These are phyloP conservation scores for Campoletis raptor DNA, from an alignment of 2,888 invertebrate species.

Conservation along the genomic window DNA sequence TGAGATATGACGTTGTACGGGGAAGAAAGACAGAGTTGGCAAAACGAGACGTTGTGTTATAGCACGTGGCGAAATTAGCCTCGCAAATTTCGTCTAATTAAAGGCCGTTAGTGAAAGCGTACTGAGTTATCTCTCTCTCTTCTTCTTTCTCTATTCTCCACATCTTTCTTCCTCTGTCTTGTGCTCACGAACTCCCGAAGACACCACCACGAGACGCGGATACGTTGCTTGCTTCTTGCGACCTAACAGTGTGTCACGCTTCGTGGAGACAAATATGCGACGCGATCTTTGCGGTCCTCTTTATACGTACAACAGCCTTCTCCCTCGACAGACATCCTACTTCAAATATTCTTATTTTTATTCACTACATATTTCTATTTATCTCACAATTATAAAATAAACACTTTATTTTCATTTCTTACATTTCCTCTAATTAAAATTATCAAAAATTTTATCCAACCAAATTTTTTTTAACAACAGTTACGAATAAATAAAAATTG, in stretches of 20 bases:
- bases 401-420: neutral
- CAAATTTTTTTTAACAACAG: too few species aligned
- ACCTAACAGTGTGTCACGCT: constrained; percentile 58
- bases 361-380: constrained; percentile 1
- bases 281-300: constrained; percentile 58
- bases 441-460: too few species aligned
- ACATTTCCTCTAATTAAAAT: neutral
- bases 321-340: constrained; percentile 18
- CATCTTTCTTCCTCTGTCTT: constrained; percentile 1
- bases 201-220: constrained; percentile 12
- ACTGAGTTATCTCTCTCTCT: constrained; percentile 32
- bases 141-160: neutral
- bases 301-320: neutral
- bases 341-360: constrained; percentile 15
- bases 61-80: constrained; percentile 76
- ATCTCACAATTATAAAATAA: neutral
- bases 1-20: constrained; percentile 43
- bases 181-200: neutral
- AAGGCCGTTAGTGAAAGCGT: constrained; percentile 67
- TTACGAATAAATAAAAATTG: too few species aligned
- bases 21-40: constrained; percentile 21
- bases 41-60: constrained; percentile 44
- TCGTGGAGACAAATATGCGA: constrained; percentile 58
- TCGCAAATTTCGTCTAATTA: constrained; percentile 77
- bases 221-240: constrained; percentile 3